Evolutionary conservation across 1,140 invertebrate genomes (phyloP).

Genomic region (Aphidius gifuensis): DNA sequence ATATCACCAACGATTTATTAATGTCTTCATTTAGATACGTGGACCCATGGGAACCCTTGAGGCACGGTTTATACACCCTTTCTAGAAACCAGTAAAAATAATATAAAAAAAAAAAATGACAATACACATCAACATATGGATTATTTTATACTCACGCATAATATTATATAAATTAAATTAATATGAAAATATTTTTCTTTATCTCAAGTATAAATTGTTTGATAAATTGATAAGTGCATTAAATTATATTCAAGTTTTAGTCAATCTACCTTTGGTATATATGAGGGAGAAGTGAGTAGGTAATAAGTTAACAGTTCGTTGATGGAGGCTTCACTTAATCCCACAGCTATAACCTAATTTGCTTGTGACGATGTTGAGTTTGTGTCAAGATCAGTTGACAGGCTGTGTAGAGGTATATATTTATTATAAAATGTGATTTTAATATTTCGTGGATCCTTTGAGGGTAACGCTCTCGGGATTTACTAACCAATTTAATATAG

Average conservation of each 20-base stretch:
- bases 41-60: conserved; percentile 31
- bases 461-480: conserved; percentile 40
- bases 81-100: too few species aligned
- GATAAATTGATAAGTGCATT: too few species aligned
- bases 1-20: conserved; percentile 39
- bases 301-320: conserved; percentile 27
- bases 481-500: conserved; percentile 44
- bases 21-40: conserved; percentile 43
- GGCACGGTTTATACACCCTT: conserved; percentile 20
- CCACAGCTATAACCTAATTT: conserved; percentile 36
- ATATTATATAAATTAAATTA: too few species aligned
- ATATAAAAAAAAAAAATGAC: too few species aligned
- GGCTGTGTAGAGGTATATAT: background rate
- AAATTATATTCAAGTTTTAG: too few species aligned
- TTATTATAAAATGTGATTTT: conserved; percentile 48
- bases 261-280: too few species aligned
- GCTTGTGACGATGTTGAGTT: conserved; percentile 15
- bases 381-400: background rate
- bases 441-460: conserved; percentile 47
- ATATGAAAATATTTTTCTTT: too few species aligned
- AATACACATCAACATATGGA: too few species aligned
- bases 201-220: too few species aligned
- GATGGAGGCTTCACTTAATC: conserved; percentile 39
- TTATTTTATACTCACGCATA: too few species aligned
- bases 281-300: background rate